Percentiles rank a stretch among this genome's conserved stretches.
phyloP scores from a whole-genome alignment of 2,113 vertebrate species.

The Eidolon helvum region DNA sequence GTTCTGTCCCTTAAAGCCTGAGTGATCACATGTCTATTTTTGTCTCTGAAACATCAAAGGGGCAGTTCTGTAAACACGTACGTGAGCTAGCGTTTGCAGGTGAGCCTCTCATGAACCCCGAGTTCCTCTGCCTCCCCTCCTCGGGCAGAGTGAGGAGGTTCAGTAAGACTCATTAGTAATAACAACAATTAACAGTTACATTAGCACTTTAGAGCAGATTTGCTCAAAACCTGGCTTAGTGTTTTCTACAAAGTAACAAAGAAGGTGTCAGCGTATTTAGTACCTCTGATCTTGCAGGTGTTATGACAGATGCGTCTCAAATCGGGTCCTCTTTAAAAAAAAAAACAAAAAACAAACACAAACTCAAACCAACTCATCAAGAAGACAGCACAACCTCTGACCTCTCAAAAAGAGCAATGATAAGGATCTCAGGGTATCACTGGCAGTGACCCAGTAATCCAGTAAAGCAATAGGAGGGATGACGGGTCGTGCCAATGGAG shows the following conservation, averaged over 20 bases:
- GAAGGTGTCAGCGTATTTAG: not conserved
- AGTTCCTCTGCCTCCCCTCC: not conserved
- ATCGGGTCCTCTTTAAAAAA: not conserved
- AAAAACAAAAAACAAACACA: not conserved
- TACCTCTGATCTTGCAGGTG: not conserved
- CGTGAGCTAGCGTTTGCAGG: not conserved
- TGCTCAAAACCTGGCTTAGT: not conserved
- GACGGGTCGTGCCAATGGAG: not conserved
- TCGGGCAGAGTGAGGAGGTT: not conserved
- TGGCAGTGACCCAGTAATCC: not conserved
- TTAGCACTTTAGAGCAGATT: not conserved
- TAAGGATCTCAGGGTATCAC: not conserved
- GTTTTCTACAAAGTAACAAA: not conserved
- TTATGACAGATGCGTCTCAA: not conserved
- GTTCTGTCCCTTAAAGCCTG: not conserved
- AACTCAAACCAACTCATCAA: not conserved
- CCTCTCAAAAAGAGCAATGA: not conserved
- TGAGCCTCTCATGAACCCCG: fast-evolving
- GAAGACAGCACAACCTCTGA: not conserved
- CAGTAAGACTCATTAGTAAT: not conserved
- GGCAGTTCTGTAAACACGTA: not conserved
- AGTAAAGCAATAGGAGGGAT: fast-evolving
- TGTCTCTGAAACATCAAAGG: not conserved
- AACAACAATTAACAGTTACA: not conserved
- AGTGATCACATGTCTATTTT: not conserved